These are phyloP conservation scores for Listronotus bonariensis DNA, from an alignment of 1,140 invertebrate genomes.

Conservation along the genomic window DNA sequence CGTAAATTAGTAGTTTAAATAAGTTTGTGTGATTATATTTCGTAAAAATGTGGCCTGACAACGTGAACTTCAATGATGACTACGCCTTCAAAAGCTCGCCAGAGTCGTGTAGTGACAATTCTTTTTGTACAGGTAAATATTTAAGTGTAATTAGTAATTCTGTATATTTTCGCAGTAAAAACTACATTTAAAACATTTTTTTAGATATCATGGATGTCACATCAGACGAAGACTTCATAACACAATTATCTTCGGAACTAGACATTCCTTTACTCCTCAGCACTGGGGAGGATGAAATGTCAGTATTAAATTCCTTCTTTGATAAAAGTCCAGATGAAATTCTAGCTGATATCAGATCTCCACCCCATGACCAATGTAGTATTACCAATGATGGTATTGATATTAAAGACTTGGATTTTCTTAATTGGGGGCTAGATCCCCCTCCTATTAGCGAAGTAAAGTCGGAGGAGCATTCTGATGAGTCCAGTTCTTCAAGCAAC, in stretches of 20 bases:
- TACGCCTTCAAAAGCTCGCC: constrained; percentile 49
- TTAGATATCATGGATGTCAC: constrained; percentile 43
- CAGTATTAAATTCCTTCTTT: constrained; percentile 48
- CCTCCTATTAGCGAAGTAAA: constrained; percentile 37
- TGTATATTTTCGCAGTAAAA: not conserved
- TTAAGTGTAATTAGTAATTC: not conserved
- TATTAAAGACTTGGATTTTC: constrained; percentile 41
- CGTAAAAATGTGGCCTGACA: constrained; percentile 26
- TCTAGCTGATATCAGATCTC: constrained; percentile 45
- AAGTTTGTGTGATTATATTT: not conserved
- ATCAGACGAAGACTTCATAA: constrained; percentile 51
- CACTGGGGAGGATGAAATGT: constrained; percentile 47
- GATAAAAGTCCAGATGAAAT: constrained; percentile 51
- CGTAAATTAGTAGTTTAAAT: not conserved
- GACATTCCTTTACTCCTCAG: constrained; percentile 51
- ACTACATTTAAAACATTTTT: constrained; percentile 15
- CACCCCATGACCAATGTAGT: constrained; percentile 21
- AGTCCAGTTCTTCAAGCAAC: constrained; percentile 19
- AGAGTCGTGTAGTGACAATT: constrained; percentile 45
- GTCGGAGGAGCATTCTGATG: constrained; percentile 20
- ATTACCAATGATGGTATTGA: constrained; percentile 37
- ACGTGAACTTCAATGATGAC: constrained; percentile 29
- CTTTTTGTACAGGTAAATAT: constrained; percentile 42
- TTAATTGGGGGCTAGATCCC: constrained; percentile 36
- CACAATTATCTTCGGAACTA: constrained; percentile 48